Evolutionary conservation across 2,797 vertebrate species (phyloP).

Genomic region (Poecile montanus): DNA sequence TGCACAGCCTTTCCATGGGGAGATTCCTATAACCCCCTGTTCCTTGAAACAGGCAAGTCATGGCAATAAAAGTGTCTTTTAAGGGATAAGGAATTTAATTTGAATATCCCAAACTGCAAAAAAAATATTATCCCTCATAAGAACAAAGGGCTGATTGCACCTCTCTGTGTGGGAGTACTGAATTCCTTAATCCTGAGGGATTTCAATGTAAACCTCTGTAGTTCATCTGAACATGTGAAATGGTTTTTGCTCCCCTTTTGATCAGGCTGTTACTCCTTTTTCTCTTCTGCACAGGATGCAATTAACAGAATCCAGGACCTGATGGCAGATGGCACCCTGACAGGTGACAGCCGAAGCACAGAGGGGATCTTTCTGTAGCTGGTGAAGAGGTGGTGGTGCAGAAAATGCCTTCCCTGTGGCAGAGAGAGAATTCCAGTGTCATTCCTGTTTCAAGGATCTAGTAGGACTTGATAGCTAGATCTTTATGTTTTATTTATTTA

Average conservation of each 20-base stretch:
- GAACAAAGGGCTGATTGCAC: not conserved
- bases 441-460: not conserved
- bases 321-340: conserved; percentile 89
- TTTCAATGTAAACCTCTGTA: not conserved
- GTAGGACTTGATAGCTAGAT: not conserved
- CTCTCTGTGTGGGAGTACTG: not conserved
- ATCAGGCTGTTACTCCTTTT: not conserved
- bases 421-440: not conserved
- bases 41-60: not conserved
- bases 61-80: not conserved
- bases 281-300: conserved; percentile 80
- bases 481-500: not conserved
- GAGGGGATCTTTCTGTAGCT: not conserved
- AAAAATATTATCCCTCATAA: not conserved
- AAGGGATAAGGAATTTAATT: not conserved
- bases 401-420: not conserved
- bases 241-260: not conserved
- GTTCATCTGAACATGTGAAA: not conserved
- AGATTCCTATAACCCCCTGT: not conserved
- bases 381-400: not conserved
- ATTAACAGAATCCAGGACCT: conserved; percentile 92
- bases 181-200: not conserved
- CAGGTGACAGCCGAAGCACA: conserved; percentile 79
- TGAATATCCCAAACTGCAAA: not conserved
- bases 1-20: not conserved